These are phyloP conservation scores for Xylocampa areola DNA, from an alignment of 2,888 invertebrate genomes.

Conservation along the genomic window DNA sequence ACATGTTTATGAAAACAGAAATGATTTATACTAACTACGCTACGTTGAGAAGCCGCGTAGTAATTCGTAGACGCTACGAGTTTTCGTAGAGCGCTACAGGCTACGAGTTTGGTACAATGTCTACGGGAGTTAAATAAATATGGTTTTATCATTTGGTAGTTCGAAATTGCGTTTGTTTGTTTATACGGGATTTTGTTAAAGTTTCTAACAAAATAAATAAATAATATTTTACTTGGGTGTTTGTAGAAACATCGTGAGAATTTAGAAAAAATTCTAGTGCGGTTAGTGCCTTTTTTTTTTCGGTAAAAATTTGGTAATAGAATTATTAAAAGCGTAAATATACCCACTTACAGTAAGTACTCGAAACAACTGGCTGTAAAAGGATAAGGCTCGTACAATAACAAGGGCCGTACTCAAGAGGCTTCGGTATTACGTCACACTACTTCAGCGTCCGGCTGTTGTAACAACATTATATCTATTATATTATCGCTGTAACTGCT, in stretches of 20 bases:
- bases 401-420: slow-evolving; percentile 4
- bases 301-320: too few species aligned
- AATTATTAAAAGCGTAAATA: neutral
- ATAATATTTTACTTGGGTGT: too few species aligned
- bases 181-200: too few species aligned
- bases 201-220: too few species aligned
- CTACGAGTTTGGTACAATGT: slow-evolving; percentile 28
- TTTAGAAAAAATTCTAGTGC: too few species aligned
- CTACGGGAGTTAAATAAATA: slow-evolving; percentile 33
- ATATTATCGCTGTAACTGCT: slow-evolving; percentile 1
- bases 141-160: slow-evolving; percentile 9
- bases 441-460: neutral
- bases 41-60: slow-evolving; percentile 44
- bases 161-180: too few species aligned
- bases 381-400: slow-evolving; percentile 1
- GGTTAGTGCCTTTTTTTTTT: too few species aligned
- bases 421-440: slow-evolving; percentile 1
- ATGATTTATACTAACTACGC: slow-evolving; percentile 23
- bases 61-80: slow-evolving; percentile 54
- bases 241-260: too few species aligned
- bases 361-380: neutral
- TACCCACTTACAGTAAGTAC: neutral
- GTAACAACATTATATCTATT: slow-evolving; percentile 8
- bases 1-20: slow-evolving; percentile 16
- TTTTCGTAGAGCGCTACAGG: slow-evolving; percentile 52